These are phyloP conservation scores for human (Homo sapiens) DNA, from an alignment of 2,113 vertebrate genomes.

Conservation along the genomic window DNA sequence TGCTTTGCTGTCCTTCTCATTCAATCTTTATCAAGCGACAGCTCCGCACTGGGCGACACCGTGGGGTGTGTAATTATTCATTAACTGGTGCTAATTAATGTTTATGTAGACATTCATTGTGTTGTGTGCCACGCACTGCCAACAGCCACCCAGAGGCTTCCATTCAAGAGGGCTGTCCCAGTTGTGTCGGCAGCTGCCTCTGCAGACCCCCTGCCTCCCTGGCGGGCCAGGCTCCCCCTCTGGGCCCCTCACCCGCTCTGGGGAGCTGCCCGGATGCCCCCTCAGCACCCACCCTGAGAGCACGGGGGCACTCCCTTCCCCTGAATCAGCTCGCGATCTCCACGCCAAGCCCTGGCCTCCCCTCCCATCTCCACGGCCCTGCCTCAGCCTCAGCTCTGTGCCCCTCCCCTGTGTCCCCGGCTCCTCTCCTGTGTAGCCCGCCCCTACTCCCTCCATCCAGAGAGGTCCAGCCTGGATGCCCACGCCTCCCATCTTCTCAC, in stretches of 20 bases:
- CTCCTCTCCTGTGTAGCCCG: background rate
- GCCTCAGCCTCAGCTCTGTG: background rate
- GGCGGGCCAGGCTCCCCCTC: background rate
- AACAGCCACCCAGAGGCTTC: background rate
- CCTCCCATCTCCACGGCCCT: background rate
- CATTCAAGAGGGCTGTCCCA: no score
- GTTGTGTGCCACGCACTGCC: background rate
- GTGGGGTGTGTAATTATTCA: conserved; percentile 32
- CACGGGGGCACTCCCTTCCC: no score
- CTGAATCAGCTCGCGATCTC: background rate
- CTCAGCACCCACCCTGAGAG: no score
- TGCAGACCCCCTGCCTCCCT: background rate
- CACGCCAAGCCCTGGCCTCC: background rate
- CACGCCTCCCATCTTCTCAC: background rate
- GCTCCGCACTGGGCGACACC: background rate
- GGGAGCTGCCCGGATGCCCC: background rate
- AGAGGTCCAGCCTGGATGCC: background rate
- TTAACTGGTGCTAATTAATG: conserved; percentile 69
- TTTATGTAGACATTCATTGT: background rate
- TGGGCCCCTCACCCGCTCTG: background rate
- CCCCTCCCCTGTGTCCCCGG: no score
- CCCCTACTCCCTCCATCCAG: no score
- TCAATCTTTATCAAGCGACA: conserved; percentile 59
- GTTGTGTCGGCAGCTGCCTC: background rate
- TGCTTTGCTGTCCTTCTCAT: background rate